Evolutionary conservation across 2,888 invertebrate genomes (phyloP), one percentile per base, ranked within the genome.

Genomic region (Beris morrisii): DNA sequence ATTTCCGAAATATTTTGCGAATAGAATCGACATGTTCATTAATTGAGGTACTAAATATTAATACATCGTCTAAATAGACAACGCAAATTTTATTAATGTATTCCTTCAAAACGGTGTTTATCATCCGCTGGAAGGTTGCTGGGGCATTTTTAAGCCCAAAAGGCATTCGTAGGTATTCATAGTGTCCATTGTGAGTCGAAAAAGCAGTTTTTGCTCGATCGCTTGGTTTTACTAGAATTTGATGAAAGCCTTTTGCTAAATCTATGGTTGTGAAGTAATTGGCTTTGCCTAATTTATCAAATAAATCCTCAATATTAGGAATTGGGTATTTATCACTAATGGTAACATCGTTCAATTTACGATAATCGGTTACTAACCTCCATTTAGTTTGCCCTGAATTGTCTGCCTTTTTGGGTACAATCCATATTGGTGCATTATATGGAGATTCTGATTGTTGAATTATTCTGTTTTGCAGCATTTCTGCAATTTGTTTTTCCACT

Each of bases 141-240:
- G 64, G 66, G 32, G 67, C 69, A 46, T 67, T 67, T 30, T 67
- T 67, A 5, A 64, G 61, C 3, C 67, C 66, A 53, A 69, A 67
- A n/a, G 59, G 66, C 68, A 70, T 67, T 57, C 53, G 53, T 4
- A 53, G 46, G 44, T 48, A 69, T 48, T 57, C 57, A 15, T 61
- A 67, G 46, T n/a, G 46, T 12, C 46, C 46, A 12, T 46, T 12
- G 11, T 12, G 46, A 4, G 46, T 46, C n/a, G 13, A 12, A 46
- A 46, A 46, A 6, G 46, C 46, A 4, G 46, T 2, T n/a, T 15
- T 46, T 50, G n/a, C 15, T 13, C 50, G 46, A 46, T 50, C 50
- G 3, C n/a, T 50, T 3, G 50, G 13, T 50, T 50, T 50, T 15
- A 46, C 46, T 46, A 46, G 46, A 50, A 50, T 15, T 28, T 50